Evolutionary conservation across 2,113 vertebrate genomes (phyloP).

Genomic region (Brachirus orientalis): DNA sequence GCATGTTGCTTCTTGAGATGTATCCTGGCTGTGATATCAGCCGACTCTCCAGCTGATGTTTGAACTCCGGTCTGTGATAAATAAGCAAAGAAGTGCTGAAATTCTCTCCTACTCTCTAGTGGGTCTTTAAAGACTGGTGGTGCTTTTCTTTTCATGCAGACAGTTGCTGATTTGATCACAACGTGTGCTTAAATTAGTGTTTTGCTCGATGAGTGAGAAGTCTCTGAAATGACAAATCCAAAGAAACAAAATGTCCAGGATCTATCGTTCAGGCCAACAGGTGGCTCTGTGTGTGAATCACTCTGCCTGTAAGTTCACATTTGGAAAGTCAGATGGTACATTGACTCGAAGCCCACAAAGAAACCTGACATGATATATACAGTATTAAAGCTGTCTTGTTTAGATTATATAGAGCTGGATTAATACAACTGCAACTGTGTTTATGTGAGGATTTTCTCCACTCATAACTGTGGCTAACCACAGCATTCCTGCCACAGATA

Average conservation of each 20-base stretch:
- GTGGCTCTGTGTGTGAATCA: conserved; percentile 18
- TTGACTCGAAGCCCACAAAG: conserved; percentile 28
- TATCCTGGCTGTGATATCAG: conserved; percentile 48
- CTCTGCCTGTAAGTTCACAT: background rate
- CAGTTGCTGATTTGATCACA: too few relatives aligned
- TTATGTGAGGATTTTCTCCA: conserved; percentile 57
- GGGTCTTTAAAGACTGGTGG: too few relatives aligned
- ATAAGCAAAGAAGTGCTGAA: conserved; percentile 54
- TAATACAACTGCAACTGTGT: conserved; percentile 53
- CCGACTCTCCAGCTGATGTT: conserved; percentile 46
- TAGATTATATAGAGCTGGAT: conserved; percentile 46
- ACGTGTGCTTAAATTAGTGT: too few relatives aligned
- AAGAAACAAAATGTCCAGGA: too few relatives aligned
- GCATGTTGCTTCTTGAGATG: conserved; percentile 41
- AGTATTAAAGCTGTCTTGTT: conserved; percentile 51
- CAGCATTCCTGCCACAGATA: conserved; percentile 60
- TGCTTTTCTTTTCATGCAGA: too few relatives aligned
- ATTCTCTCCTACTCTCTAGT: conserved; percentile 44
- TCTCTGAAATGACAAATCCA: too few relatives aligned
- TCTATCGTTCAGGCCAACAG: background rate
- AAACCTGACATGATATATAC: conserved; percentile 44
- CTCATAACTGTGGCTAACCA: conserved; percentile 68
- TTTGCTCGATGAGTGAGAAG: too few relatives aligned
- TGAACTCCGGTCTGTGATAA: conserved; percentile 57
- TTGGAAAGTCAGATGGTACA: conserved; percentile 2